Base-by-base conservation (phyloP, 2,113 vertebrate species). In the Antigone vipio region DNA sequence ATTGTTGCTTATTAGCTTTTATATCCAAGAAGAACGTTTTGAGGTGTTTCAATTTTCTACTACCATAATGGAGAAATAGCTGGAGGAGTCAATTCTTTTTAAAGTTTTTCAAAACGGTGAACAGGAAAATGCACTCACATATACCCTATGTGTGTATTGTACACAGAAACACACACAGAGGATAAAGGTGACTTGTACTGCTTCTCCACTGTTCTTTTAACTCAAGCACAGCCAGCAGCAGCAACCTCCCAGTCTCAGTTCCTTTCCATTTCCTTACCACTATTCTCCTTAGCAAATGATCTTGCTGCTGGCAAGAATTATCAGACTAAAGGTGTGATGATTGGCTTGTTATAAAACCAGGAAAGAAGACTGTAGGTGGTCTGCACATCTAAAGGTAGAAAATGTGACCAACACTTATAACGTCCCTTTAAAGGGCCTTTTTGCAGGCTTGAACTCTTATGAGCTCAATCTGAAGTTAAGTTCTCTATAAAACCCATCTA, bases 61-160 rank as follows among this genome's bases (percentile, higher is more conserved):
- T 8, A 30, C 11, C 81, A 3, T 58, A 77, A 58, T 16, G 27
- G 42, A 56, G 55, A 80, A 82, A 47, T 23, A 67, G 13, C 13
- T 86, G n/a, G 3, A 38, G 14, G 3, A 67, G 29, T 55, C 17
- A 63, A 42, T 71, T 35, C 6, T 58, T 91, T 62, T 45, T 16
- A 7, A 93, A 58, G n/a, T 23, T 87, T 74, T 95, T 56, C 42
- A 26, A 67, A 74, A 74, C 5, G 3, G 1, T 44, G 66, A 78
- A 67, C 13, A 67, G 11, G 38, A 69, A 74, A 60, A 9, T 27
- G 18, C 16, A 38, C 9, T 78, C 50, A 44, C 20, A 26, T 35
- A 2, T 40, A 9, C 8, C 2, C 0, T 30, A 17, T 27, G 5
- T 45, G 11, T n/a, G 5, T 26, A 47, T 32, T 67, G 29, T 35